Evolutionary conservation across 2,113 vertebrate genomes (phyloP).

Genomic region (Equus quagga): DNA sequence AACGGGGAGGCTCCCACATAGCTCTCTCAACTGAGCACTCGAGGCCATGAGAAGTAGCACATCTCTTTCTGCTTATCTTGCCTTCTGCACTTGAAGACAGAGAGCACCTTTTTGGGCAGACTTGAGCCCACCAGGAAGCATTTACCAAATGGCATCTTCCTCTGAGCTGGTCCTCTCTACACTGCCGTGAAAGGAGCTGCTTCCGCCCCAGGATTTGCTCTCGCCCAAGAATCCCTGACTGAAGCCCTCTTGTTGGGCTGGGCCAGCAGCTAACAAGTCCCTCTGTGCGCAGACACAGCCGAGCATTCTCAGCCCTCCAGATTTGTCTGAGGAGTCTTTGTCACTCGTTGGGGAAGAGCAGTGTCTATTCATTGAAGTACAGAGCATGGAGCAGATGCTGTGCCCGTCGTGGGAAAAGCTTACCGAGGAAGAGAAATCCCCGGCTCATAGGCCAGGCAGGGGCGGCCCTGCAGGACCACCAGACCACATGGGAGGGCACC

Average conservation of each 20-base stretch:
- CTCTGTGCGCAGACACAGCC: constrained; percentile 33
- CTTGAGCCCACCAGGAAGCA: not conserved
- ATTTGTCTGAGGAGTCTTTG: constrained; percentile 22
- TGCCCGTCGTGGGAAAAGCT: not conserved
- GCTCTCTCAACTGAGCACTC: no score
- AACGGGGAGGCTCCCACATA: not conserved
- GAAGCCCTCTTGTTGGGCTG: not conserved
- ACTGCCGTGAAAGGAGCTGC: not conserved
- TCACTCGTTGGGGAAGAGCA: not conserved
- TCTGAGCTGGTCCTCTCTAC: not conserved
- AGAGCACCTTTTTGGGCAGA: not conserved
- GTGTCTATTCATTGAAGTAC: not conserved
- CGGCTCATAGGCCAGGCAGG: not conserved
- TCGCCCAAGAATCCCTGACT: not conserved
- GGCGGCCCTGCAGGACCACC: not conserved
- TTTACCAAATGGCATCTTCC: not conserved
- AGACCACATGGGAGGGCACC: not conserved
- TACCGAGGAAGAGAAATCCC: not conserved
- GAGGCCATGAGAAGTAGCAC: not conserved
- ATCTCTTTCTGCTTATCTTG: not conserved
- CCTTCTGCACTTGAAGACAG: not conserved
- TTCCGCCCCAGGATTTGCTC: not conserved
- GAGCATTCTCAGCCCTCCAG: not conserved
- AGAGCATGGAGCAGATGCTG: not conserved
- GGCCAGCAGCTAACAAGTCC: not conserved